Conservation (phyloP, 2,888 invertebrate genomes). For the Tipula confusa region DNA sequence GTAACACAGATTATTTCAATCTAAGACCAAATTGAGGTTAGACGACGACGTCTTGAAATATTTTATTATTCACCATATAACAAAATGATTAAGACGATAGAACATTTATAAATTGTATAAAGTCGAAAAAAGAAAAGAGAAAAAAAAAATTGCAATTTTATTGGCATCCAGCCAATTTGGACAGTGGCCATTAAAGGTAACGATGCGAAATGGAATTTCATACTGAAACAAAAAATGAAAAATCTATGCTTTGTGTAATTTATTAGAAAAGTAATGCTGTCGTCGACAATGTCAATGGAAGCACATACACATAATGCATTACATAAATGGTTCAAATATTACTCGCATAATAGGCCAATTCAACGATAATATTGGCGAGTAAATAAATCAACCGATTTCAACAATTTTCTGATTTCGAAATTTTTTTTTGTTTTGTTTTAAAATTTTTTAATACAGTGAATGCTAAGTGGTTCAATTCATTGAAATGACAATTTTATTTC, state of each 20-base stretch:
- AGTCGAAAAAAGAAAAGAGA: background rate
- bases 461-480: background rate
- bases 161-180: constrained; percentile 3
- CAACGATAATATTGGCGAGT: background rate
- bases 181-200: constrained; percentile 29
- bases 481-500: too few species aligned
- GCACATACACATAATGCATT: background rate
- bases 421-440: background rate
- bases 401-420: background rate
- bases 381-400: background rate
- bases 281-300: background rate
- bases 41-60: background rate
- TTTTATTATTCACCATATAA: background rate
- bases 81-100: background rate
- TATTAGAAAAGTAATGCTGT: background rate
- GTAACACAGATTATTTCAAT: background rate
- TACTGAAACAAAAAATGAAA: background rate
- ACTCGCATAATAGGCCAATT: background rate
- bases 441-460: background rate
- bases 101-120: background rate
- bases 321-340: background rate
- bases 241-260: background rate
- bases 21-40: background rate
- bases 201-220: constrained; percentile 28
- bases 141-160: constrained; percentile 21